Conservation (phyloP, 1,140 invertebrate species). For the Pseudachorutes palmiensis region DNA sequence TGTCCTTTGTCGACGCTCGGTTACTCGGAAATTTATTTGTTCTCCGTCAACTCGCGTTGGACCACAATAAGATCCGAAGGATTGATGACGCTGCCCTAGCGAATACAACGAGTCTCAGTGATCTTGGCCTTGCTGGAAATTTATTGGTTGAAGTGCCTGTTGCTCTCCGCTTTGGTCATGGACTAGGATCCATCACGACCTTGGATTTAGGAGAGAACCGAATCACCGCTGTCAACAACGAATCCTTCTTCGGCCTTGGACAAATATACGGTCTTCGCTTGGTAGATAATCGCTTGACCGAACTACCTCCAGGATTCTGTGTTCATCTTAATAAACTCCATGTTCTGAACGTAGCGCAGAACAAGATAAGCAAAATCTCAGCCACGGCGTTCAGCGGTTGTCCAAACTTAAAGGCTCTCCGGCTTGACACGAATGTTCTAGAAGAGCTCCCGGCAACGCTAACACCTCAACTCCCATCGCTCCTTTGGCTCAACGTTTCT, state of each 20-base stretch:
- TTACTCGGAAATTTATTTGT: constrained; percentile 64
- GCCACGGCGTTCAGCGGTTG: constrained; percentile 68
- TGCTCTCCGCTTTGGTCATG: constrained; percentile 59
- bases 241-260: constrained; percentile 70
- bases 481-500: constrained; percentile 79
- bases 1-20: no score
- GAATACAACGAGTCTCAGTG: constrained; percentile 65
- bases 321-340: constrained; percentile 71
- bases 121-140: constrained; percentile 80
- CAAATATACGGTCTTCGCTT: constrained; percentile 73
- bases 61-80: constrained; percentile 69
- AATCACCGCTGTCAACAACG: constrained; percentile 67
- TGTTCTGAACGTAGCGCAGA: constrained; percentile 76
- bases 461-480: constrained; percentile 51
- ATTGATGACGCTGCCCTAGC: constrained; percentile 75
- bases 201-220: constrained; percentile 79
- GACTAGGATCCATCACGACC: constrained; percentile 55
- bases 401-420: constrained; percentile 64
- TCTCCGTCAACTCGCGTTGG: constrained; percentile 70
- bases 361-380: constrained; percentile 75
- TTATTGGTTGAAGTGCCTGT: constrained; percentile 66
- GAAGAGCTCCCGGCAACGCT: constrained; percentile 61
- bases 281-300: constrained; percentile 77
- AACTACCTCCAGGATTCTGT: constrained; percentile 74
- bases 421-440: constrained; percentile 75